These are phyloP conservation scores for Hypotaenidia okinawae DNA, from an alignment of 2,797 vertebrate genomes.

Conservation along the genomic window DNA sequence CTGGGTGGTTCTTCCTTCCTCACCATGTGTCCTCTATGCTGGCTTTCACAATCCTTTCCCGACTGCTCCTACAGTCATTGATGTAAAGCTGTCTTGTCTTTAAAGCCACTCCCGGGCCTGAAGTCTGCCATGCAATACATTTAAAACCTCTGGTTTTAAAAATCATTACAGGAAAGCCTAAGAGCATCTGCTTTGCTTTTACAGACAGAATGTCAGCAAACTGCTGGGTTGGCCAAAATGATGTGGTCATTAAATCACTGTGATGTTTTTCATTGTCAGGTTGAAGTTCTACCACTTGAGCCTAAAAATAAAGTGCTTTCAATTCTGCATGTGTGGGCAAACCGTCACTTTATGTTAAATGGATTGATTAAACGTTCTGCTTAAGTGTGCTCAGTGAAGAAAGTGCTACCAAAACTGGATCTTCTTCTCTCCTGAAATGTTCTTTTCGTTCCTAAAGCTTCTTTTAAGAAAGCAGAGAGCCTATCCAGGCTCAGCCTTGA, in stretches of 20 bases:
- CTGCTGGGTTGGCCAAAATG: not conserved
- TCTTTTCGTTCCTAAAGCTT: not conserved
- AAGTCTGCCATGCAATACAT: not conserved
- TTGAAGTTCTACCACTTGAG: conserved; percentile 38
- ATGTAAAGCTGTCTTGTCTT: not conserved
- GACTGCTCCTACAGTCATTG: not conserved
- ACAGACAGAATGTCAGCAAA: not conserved
- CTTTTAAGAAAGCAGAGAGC: not conserved
- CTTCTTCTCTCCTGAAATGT: not conserved
- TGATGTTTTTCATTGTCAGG: conserved; percentile 48
- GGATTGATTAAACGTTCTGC: conserved; percentile 56
- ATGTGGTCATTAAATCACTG: conserved; percentile 48
- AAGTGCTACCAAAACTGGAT: conserved; percentile 1
- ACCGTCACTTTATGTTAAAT: conserved; percentile 62
- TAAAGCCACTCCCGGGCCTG: not conserved
- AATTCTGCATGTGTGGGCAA: conserved; percentile 33
- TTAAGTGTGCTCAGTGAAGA: conserved; percentile 35
- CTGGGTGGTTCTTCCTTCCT: not conserved
- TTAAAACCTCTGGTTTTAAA: not conserved
- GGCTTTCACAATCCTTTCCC: not conserved
- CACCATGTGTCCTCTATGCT: not conserved
- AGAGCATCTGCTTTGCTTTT: conserved; percentile 26
- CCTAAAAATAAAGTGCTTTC: conserved; percentile 64
- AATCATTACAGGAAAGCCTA: not conserved
- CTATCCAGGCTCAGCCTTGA: not conserved